Evolutionary conservation across 2,888 invertebrate genomes (phyloP), one percentile per base, ranked within the genome.

Genomic region (Cryptophagus acutangulus): DNA sequence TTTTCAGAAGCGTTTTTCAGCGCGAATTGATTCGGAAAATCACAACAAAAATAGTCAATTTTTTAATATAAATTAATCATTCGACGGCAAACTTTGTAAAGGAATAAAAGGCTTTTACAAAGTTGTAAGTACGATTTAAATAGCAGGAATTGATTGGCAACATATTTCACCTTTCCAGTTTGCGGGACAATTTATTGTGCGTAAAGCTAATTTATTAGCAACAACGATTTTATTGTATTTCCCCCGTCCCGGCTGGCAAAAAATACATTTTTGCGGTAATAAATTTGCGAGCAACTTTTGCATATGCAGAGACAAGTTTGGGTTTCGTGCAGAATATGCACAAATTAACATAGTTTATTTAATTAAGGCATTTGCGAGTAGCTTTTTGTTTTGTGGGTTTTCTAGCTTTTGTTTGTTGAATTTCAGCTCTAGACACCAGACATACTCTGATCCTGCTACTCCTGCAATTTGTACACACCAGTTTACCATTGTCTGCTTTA

Each of bases 151-250:
- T 48, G 51, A 55, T 55, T 45, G 53, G 46, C 45, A 36, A 38
- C 45, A 54, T 54, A 54, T 57, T 58, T 55, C 49, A 51, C 54
- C 52, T 58, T 57, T 57, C 52, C 48, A 54, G 51, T 42, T 41
- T 38, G 42, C 36, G 41, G 49, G 45, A 53, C 52, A 55, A 59
- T 59, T 58, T 57, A 60, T 58, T 59, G 58, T 57, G 58, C 58
- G 56, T 58, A 56, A 58, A 57, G 46, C 53, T 52, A 58, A 59
- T 59, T 58, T 58, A 58, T 57, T 54, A 49, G 51, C n/a, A n/a
- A n/a, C n/a, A n/a, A n/a, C n/a, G n/a, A n/a, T n/a, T n/a, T n/a
- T n/a, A n/a, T n/a, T n/a, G n/a, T n/a, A n/a, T n/a, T n/a, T n/a
- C n/a, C n/a, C n/a, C n/a, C n/a, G n/a, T n/a, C n/a, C n/a, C n/a